phyloP scores from a whole-genome alignment of 2,888 invertebrate species.

The Halictus quadricinctus region DNA sequence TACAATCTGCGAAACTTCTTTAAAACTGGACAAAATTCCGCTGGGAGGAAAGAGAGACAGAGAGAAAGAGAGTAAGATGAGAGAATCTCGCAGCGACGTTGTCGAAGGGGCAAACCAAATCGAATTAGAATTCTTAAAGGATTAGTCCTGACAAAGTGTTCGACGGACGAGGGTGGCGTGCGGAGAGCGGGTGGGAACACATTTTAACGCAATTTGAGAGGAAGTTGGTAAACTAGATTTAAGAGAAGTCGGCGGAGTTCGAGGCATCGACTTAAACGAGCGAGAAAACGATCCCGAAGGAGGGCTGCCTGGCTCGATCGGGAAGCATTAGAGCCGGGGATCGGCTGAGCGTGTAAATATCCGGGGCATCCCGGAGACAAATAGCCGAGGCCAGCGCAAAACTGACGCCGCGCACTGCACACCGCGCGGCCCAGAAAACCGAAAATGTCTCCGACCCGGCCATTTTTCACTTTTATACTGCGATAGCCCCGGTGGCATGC shows the following conservation, averaged over 20 bases:
- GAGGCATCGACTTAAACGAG: constrained; percentile 23
- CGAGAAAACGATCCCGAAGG: constrained; percentile 14
- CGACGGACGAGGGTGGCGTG: background rate
- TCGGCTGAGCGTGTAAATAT: constrained; percentile 34
- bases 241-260: constrained; percentile 6
- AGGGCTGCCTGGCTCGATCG: constrained; percentile 7
- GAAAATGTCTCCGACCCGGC: constrained; percentile 47
- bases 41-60: background rate
- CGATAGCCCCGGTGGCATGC: constrained; percentile 30
- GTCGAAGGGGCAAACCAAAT: background rate
- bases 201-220: constrained; percentile 8
- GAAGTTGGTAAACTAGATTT: constrained; percentile 15
- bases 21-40: background rate
- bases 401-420: background rate
- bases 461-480: constrained; percentile 64
- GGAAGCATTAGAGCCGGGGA: constrained; percentile 12
- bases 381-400: background rate
- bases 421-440: constrained; percentile 26
- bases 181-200: background rate
- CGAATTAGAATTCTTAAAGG: constrained; percentile 6
- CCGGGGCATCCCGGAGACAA: background rate
- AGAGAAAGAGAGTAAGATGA: background rate
- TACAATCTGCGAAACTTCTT: background rate
- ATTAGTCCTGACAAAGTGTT: constrained; percentile 2
- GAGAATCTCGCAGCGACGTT: background rate